Evolutionary conservation across 2,113 vertebrate species (phyloP).

Genomic region (Crypturellus undulatus): DNA sequence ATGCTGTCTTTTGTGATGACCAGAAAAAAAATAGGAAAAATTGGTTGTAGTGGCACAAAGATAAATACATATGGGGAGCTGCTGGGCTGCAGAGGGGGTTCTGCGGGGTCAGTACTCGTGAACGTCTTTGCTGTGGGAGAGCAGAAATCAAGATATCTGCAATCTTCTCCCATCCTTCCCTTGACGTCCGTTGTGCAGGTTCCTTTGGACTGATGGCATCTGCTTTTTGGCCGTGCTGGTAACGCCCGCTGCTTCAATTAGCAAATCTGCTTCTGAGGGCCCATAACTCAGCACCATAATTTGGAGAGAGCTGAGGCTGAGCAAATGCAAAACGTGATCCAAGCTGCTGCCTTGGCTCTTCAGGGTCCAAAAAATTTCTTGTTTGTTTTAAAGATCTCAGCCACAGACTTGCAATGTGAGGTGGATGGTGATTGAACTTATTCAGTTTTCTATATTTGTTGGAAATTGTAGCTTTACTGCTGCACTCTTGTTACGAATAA

Average conservation of each 20-base stretch:
- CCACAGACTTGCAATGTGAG: background rate
- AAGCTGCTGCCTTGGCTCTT: background rate
- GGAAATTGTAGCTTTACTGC: background rate
- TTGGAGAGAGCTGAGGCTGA: background rate
- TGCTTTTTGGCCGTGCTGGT: background rate
- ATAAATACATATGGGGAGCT: fast-evolving
- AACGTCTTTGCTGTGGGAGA: background rate
- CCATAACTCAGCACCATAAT: slow-evolving; percentile 11
- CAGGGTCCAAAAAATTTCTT: background rate
- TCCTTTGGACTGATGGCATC: background rate
- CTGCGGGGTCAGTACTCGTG: background rate
- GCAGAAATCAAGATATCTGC: background rate
- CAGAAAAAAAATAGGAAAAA: background rate
- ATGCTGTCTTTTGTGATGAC: background rate
- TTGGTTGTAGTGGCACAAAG: background rate
- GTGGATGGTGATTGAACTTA: background rate
- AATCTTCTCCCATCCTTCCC: background rate
- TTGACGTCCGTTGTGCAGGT: fast-evolving
- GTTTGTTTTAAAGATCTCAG: background rate
- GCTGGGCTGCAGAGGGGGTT: background rate
- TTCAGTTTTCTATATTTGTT: background rate
- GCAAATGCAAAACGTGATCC: background rate
- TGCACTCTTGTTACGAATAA: background rate
- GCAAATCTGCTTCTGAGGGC: background rate
- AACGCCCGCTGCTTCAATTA: background rate